A percentile compares a stretch with the other conserved stretches of the same genome.
phyloP scores from a whole-genome alignment of 2,797 vertebrate species.

The Loriculus beryllinus region DNA sequence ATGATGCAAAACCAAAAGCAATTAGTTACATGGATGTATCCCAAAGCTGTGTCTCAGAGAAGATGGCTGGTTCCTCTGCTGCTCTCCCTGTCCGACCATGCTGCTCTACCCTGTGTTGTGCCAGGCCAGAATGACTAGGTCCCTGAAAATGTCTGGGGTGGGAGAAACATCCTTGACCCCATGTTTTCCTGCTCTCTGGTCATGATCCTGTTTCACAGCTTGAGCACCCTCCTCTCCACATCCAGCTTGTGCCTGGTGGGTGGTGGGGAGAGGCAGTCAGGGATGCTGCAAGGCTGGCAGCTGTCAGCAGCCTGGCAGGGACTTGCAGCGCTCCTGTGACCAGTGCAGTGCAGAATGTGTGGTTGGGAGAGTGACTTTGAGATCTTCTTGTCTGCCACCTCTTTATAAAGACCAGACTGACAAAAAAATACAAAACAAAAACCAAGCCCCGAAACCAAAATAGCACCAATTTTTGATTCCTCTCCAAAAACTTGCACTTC shows the following conservation, averaged over 20 bases:
- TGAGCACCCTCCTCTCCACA: background rate
- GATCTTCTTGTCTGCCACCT: background rate
- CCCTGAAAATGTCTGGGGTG: background rate
- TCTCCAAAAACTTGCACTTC: background rate
- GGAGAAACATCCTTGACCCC: background rate
- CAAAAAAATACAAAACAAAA: background rate
- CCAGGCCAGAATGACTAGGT: background rate
- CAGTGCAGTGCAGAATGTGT: rapidly evolving
- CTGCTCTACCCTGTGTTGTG: background rate
- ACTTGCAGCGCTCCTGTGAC: rapidly evolving
- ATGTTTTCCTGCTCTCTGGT: background rate
- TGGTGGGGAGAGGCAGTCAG: background rate
- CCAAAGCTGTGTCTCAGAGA: background rate
- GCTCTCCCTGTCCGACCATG: background rate
- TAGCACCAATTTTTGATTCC: background rate
- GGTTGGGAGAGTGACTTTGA: background rate
- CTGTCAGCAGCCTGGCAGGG: background rate
- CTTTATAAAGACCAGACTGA: background rate
- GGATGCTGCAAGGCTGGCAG: background rate
- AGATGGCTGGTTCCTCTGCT: background rate
- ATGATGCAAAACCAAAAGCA: background rate
- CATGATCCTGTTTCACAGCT: background rate
- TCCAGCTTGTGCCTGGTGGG: background rate
- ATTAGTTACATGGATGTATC: background rate
- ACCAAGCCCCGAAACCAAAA: background rate